Conservation (phyloP, 2,797 vertebrate species). For the Etheostoma perlongum region DNA sequence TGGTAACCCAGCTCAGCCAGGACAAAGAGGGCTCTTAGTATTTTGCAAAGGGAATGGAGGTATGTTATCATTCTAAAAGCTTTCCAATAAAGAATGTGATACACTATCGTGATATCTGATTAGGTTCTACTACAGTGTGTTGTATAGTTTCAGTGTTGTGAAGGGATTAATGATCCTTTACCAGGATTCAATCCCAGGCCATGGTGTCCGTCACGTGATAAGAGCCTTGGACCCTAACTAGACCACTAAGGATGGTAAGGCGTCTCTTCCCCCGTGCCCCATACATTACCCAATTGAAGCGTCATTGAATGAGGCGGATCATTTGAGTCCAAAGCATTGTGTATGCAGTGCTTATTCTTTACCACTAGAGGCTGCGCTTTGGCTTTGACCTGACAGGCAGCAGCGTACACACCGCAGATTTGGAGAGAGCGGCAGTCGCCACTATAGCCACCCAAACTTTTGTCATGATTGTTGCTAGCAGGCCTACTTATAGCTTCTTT, state of each 20-base stretch:
- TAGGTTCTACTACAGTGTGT: background rate
- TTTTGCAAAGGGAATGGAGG: constrained; percentile 55
- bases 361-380: background rate
- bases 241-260: no score
- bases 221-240: no score
- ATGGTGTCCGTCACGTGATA: no score
- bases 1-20: constrained; percentile 24
- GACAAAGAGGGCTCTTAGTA: constrained; percentile 62
- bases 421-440: background rate
- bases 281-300: background rate
- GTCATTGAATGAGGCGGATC: no score
- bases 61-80: constrained; percentile 65
- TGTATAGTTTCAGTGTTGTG: background rate
- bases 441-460: background rate
- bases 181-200: no score
- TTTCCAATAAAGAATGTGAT: constrained; percentile 79
- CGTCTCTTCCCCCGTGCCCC: no score
- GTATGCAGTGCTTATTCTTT: background rate
- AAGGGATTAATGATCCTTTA: no score
- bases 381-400: background rate
- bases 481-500: background rate
- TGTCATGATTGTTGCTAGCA: background rate
- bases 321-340: background rate
- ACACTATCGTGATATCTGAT: background rate
- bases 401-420: no score